These are phyloP conservation scores for Cyclophora punctaria DNA, from an alignment of 2,888 invertebrate genomes.

Conservation along the genomic window DNA sequence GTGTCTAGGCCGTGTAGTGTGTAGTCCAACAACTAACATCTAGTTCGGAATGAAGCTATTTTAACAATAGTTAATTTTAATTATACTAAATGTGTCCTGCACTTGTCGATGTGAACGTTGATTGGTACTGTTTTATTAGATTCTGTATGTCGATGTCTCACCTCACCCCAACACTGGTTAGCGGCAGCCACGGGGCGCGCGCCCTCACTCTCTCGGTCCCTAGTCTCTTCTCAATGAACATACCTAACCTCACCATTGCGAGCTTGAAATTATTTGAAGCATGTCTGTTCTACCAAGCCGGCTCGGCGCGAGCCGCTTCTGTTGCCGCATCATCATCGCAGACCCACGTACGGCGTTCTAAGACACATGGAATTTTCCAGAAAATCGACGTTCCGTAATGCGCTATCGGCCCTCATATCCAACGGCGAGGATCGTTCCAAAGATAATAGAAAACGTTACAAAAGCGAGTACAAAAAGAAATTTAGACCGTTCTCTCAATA, in stretches of 20 bases:
- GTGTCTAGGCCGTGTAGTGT: slow-evolving; percentile 68
- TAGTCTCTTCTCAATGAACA: slow-evolving; percentile 64
- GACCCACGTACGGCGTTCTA: slow-evolving; percentile 59
- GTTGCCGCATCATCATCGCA: slow-evolving; percentile 69
- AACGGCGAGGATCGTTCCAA: slow-evolving; percentile 77
- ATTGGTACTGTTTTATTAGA: slow-evolving; percentile 63
- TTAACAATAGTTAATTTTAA: slow-evolving; percentile 42
- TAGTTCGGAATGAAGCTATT: slow-evolving; percentile 67
- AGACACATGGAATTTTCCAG: slow-evolving; percentile 74
- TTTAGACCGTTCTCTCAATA: slow-evolving; percentile 88
- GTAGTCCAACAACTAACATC: slow-evolving; percentile 49
- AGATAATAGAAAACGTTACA: slow-evolving; percentile 80
- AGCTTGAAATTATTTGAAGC: slow-evolving; percentile 72
- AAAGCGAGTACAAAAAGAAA: slow-evolving; percentile 88
- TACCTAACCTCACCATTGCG: slow-evolving; percentile 68
- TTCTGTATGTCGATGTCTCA: slow-evolving; percentile 70
- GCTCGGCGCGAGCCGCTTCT: slow-evolving; percentile 69
- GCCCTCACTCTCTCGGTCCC: slow-evolving; percentile 56
- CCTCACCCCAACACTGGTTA: slow-evolving; percentile 59
- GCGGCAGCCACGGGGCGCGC: slow-evolving; percentile 37
- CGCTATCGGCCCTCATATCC: slow-evolving; percentile 75
- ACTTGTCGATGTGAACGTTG: slow-evolving; percentile 69
- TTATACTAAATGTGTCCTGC: slow-evolving; percentile 55
- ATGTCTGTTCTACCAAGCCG: slow-evolving; percentile 69
- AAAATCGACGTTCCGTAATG: slow-evolving; percentile 76